Evolutionary conservation across 2,797 vertebrate genomes (phyloP), one percentile per base, ranked within the genome.

Genomic region (Naso thynnoides): DNA sequence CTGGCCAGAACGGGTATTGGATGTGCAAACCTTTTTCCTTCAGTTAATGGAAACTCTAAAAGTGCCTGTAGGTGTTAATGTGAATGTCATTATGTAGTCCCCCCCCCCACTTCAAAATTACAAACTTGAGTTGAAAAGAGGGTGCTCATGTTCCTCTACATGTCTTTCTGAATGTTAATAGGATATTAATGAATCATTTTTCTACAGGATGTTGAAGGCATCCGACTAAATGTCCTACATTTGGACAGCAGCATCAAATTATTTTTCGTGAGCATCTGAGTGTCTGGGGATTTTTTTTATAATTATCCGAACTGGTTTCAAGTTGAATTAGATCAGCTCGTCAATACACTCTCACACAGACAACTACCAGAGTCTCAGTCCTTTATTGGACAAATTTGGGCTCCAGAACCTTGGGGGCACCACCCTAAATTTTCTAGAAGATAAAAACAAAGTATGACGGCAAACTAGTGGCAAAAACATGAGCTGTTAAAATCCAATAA

Each of bases 101-200:
- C n/a, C n/a, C n/a, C n/a, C n/a, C n/a, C n/a, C n/a, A n/a, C n/a
- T n/a, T n/a, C n/a, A n/a, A n/a, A n/a, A n/a, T n/a, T n/a, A n/a
- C n/a, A n/a, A n/a, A n/a, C n/a, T n/a, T n/a, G n/a, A n/a, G n/a
- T n/a, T n/a, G n/a, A n/a, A n/a, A n/a, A n/a, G n/a, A n/a, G n/a
- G n/a, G n/a, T n/a, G 16, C 44, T 49, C 16, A 15, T 36, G 21
- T 42, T 58, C 52, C 44, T 48, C 23, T 6, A 3, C 6, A 1
- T 18, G 15, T 56, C n/a, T 31, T 4, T 49, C 19, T 56, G 44
- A 57, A 50, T 64, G 26, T 57, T 50, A 41, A 64, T 73, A 31
- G 10, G 27, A 49, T 9, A 2, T 69, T 23, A 69, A 14, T 69
- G 24, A 50, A 50, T 59, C 6, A 24, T 38, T 5, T 56, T 8